A percentile compares a stretch with the other conserved stretches of the same genome.
These are phyloP conservation scores for Ianthella basta DNA, from an alignment of 37 sponge, comb jelly and placozoan genomes.

Conservation along the genomic window DNA sequence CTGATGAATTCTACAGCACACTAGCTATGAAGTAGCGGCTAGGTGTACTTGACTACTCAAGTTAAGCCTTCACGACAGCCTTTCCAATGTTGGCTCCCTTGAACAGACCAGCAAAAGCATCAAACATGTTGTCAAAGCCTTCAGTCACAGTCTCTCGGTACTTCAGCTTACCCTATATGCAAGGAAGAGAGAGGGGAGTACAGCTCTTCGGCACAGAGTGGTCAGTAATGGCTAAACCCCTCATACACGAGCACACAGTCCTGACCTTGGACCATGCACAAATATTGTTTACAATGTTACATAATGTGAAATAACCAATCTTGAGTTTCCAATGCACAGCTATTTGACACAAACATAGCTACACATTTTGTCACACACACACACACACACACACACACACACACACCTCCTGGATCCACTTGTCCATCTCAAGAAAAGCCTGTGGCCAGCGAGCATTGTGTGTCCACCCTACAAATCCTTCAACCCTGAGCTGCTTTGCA, in stretches of 20 bases:
- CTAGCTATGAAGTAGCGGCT: too few species aligned
- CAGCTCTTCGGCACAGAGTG: not conserved
- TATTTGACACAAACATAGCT: too few species aligned
- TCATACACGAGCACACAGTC: too few species aligned
- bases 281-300: too few species aligned
- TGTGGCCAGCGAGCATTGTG: constrained; percentile 50
- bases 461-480: constrained; percentile 66
- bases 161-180: constrained; percentile 53
- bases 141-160: constrained; percentile 54
- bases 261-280: too few species aligned
- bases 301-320: too few species aligned
- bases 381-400: too few species aligned
- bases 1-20: too few species aligned
- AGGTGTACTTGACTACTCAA: too few species aligned
- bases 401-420: constrained; percentile 80
- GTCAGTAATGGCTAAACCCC: not conserved
- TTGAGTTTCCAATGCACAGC: too few species aligned
- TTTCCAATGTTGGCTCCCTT: constrained; percentile 70
- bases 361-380: constrained; percentile 19
- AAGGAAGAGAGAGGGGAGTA: too few species aligned
- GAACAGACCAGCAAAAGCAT: constrained; percentile 75
- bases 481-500: constrained; percentile 59
- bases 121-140: constrained; percentile 83
- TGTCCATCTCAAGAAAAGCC: constrained; percentile 57
- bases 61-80: constrained; percentile 71